Conservation (phyloP, 2,888 invertebrate species). For the Rhagophthalmus giganteus region DNA sequence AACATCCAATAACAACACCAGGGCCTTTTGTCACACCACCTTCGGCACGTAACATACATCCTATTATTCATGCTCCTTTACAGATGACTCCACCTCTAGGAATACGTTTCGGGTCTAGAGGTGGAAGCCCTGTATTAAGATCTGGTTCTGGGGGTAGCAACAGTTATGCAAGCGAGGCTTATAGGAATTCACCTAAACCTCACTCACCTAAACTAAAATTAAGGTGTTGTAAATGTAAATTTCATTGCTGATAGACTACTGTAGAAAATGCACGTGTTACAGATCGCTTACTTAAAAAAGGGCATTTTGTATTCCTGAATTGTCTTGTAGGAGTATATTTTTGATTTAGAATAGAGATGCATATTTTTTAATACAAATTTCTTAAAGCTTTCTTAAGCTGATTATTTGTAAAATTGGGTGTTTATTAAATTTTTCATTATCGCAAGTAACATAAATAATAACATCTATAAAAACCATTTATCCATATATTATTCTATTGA, state of each 20-base stretch:
- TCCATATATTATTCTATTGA: neutral
- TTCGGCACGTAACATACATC: conserved; percentile 59
- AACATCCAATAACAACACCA: conserved; percentile 86
- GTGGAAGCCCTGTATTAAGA: conserved; percentile 62
- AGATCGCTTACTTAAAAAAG: too few species aligned
- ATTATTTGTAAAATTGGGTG: too few species aligned
- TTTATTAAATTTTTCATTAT: too few species aligned
- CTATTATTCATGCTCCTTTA: conserved; percentile 54
- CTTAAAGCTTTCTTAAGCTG: too few species aligned
- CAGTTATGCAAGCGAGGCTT: conserved; percentile 59
- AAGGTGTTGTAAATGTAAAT: conserved; percentile 64
- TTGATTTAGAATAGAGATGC: too few species aligned
- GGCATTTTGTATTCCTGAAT: too few species aligned
- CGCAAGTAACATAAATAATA: too few species aligned
- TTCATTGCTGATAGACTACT: neutral
- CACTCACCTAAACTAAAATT: conserved; percentile 92
- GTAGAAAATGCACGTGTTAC: too few species aligned
- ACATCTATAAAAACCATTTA: too few species aligned
- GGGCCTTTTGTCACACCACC: conserved; percentile 78
- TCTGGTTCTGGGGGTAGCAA: conserved; percentile 65
- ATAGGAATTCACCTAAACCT: conserved; percentile 63
- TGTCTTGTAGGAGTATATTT: too few species aligned
- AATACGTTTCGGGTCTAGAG: conserved; percentile 44
- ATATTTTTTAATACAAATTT: too few species aligned
- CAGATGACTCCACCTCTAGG: conserved; percentile 72